Percentiles rank a stretch among this genome's conserved stretches.
These are phyloP conservation scores for Patella vulgata DNA, from an alignment of 1,140 invertebrate species.

Conservation along the genomic window DNA sequence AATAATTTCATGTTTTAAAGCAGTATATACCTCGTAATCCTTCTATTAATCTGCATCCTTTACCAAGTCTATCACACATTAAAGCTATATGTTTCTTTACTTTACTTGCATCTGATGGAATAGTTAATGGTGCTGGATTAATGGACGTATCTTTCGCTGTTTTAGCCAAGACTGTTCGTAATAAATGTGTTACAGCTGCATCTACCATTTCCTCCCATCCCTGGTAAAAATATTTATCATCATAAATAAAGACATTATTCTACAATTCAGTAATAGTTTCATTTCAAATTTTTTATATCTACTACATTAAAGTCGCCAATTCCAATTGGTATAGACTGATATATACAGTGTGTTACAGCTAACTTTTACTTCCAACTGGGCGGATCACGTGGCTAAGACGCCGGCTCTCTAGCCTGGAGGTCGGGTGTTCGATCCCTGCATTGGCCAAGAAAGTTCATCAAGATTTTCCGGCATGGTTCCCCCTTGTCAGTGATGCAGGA, in stretches of 20 bases:
- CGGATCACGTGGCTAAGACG: too few species aligned
- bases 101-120: constrained; percentile 69
- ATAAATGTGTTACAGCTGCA: constrained; percentile 69
- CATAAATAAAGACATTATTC: too few species aligned
- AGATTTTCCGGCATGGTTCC: too few species aligned
- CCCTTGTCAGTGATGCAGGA: too few species aligned
- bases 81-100: constrained; percentile 73
- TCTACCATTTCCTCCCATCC: constrained; percentile 74
- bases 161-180: constrained; percentile 69
- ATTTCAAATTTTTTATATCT: too few species aligned
- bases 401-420: too few species aligned
- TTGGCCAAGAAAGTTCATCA: too few species aligned
- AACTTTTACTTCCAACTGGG: too few species aligned
- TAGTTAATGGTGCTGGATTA: constrained; percentile 66
- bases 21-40: constrained; percentile 54
- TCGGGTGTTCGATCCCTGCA: too few species aligned
- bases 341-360: background rate
- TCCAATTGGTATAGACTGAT: background rate
- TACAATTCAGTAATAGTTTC: too few species aligned
- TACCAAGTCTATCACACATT: constrained; percentile 69
- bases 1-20: too few species aligned
- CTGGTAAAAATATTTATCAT: too few species aligned
- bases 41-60: constrained; percentile 60
- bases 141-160: constrained; percentile 60
- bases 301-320: background rate